A percentile compares a stretch with the other conserved stretches of the same genome.
Conservation (phyloP, 1,140 invertebrate genomes). For the Cataglyphis hispanica region DNA sequence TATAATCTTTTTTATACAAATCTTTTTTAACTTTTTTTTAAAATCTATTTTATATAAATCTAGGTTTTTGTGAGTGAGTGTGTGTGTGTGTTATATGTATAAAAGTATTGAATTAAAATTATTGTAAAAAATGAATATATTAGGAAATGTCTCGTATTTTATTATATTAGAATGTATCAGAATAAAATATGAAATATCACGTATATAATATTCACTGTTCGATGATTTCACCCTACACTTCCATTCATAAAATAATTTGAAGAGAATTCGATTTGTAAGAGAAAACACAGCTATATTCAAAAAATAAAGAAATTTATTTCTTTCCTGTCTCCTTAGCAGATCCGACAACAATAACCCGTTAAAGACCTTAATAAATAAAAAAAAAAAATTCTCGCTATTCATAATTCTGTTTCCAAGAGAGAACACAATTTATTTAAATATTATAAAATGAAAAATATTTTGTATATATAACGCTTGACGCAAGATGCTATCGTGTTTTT, state of each 20-base stretch:
- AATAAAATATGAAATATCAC: not conserved
- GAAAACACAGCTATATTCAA: not conserved
- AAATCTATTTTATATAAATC: not conserved
- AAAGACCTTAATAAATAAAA: not conserved
- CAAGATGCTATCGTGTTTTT: not conserved
- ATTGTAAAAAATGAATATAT: not conserved
- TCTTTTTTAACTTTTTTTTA: no score
- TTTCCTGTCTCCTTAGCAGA: no score
- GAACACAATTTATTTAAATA: not conserved
- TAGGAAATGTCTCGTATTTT: not conserved
- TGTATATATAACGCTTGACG: no score
- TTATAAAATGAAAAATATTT: no score
- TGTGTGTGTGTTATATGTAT: no score
- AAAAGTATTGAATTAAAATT: not conserved
- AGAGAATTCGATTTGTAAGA: not conserved
- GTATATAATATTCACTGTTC: conserved; percentile 11
- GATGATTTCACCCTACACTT: not conserved
- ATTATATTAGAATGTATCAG: not conserved
- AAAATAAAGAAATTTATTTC: not conserved
- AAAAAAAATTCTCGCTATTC: not conserved
- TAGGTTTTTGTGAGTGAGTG: not conserved
- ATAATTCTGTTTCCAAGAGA: not conserved
- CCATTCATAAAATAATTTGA: not conserved
- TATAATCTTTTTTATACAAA: no score
- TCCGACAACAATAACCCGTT: not conserved